Evolutionary conservation across 2,888 invertebrate genomes (phyloP).

Genomic region (Yponomeuta plumbellus): DNA sequence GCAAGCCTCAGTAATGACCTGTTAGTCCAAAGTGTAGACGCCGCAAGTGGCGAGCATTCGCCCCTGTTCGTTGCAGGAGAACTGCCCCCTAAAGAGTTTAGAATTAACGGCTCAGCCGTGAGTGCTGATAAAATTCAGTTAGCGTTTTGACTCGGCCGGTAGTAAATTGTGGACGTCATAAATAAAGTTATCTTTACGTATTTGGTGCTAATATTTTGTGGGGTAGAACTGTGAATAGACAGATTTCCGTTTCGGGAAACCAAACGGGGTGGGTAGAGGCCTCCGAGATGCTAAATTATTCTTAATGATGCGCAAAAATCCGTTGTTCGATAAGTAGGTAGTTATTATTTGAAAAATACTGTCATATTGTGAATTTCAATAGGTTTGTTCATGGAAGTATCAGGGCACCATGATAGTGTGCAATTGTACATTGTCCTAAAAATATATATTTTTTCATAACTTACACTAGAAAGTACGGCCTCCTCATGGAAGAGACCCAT

Average conservation of each 20-base stretch:
- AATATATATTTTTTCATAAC: too few species aligned
- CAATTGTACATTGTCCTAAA: too few species aligned
- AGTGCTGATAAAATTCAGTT: conserved; percentile 14
- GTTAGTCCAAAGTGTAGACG: too few species aligned
- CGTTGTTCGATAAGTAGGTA: too few species aligned
- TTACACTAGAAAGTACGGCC: too few species aligned
- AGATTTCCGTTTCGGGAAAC: background rate
- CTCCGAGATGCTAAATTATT: background rate
- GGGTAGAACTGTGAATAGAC: background rate
- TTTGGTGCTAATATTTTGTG: background rate
- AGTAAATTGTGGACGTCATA: background rate
- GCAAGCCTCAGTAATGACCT: too few species aligned
- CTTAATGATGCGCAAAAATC: too few species aligned
- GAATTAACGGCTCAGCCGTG: conserved; percentile 16
- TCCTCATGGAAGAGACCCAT: too few species aligned
- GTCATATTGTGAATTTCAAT: too few species aligned
- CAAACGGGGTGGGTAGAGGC: background rate
- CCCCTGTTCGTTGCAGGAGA: background rate
- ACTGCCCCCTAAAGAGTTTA: background rate
- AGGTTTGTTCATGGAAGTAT: too few species aligned
- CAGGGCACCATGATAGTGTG: too few species aligned
- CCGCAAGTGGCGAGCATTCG: background rate
- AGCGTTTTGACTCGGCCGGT: conserved; percentile 2
- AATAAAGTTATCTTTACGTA: background rate
- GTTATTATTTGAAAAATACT: too few species aligned